Evolutionary conservation across 2,888 invertebrate species (phyloP).

Genomic region (Aromia moschata): DNA sequence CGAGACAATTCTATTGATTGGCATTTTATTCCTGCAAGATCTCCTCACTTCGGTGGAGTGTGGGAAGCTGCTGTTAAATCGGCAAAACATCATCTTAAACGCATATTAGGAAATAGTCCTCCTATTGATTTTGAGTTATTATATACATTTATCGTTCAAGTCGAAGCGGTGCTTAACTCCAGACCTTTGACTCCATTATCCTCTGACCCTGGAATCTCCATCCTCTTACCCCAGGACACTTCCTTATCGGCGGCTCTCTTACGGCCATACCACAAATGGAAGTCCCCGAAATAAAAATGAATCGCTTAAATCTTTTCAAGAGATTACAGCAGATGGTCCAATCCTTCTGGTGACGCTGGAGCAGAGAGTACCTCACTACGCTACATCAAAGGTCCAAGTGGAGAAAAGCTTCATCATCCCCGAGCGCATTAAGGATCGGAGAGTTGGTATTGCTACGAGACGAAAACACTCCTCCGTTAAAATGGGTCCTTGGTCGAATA

Average conservation of each 20-base stretch:
- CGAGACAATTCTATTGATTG: not conserved
- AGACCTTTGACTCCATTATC: conserved; percentile 40
- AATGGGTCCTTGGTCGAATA: too few species aligned
- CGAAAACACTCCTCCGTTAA: too few species aligned
- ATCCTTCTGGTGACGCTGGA: not conserved
- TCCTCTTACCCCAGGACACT: conserved; percentile 24
- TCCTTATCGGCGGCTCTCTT: conserved; percentile 22
- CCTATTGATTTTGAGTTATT: not conserved
- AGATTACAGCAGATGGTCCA: not conserved
- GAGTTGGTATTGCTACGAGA: too few species aligned
- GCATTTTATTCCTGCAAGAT: conserved; percentile 9
- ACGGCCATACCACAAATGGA: not conserved
- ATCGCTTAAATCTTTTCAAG: not conserved
- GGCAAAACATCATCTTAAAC: conserved; percentile 12
- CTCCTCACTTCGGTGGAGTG: conserved; percentile 12
- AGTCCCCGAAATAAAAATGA: not conserved
- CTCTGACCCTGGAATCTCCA: conserved; percentile 21
- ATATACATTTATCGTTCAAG: conserved; percentile 39
- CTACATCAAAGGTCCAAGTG: too few species aligned
- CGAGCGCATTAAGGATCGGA: too few species aligned
- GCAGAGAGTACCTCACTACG: not conserved
- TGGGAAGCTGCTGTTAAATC: conserved; percentile 23
- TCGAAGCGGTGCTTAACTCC: conserved; percentile 51
- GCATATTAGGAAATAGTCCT: not conserved
- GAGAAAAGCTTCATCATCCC: too few species aligned